Percentiles rank a stretch among this genome's conserved stretches.
These are phyloP conservation scores for Colletes latitarsis DNA, from an alignment of 1,140 invertebrate species.

Conservation along the genomic window DNA sequence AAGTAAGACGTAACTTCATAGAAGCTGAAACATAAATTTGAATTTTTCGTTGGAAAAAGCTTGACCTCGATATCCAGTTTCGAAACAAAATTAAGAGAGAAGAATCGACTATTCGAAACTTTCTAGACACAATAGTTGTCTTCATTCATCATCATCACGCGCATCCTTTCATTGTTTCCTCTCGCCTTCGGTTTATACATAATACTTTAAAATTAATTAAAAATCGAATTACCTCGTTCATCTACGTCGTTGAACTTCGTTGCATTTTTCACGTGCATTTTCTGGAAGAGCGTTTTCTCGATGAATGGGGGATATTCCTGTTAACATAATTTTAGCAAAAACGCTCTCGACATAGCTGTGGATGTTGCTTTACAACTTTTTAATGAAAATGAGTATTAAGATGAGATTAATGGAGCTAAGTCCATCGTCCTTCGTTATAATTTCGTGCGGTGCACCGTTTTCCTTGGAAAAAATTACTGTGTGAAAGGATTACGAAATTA, in stretches of 20 bases:
- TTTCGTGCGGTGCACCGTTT: no score
- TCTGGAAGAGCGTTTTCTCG: background rate
- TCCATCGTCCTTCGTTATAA: no score
- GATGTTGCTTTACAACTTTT: no score
- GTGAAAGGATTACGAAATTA: no score
- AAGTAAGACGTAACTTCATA: background rate
- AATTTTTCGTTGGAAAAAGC: background rate
- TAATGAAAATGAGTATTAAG: no score
- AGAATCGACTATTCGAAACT: constrained; percentile 4
- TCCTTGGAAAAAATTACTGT: no score
- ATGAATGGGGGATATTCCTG: background rate
- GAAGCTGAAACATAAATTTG: background rate
- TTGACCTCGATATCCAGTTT: constrained; percentile 18
- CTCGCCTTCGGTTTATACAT: background rate
- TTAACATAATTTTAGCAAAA: background rate
- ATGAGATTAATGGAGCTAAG: background rate
- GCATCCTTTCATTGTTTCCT: background rate
- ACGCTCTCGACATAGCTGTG: no score
- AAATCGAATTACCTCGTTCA: constrained; percentile 24
- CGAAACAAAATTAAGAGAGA: constrained; percentile 17
- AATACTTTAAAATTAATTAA: constrained; percentile 35
- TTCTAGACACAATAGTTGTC: constrained; percentile 25
- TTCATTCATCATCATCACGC: constrained; percentile 38
- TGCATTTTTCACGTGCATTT: constrained; percentile 19
- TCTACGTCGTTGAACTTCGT: constrained; percentile 2